phyloP scores from a whole-genome alignment of 2,797 vertebrate genomes.

The Numenius phaeopus region DNA sequence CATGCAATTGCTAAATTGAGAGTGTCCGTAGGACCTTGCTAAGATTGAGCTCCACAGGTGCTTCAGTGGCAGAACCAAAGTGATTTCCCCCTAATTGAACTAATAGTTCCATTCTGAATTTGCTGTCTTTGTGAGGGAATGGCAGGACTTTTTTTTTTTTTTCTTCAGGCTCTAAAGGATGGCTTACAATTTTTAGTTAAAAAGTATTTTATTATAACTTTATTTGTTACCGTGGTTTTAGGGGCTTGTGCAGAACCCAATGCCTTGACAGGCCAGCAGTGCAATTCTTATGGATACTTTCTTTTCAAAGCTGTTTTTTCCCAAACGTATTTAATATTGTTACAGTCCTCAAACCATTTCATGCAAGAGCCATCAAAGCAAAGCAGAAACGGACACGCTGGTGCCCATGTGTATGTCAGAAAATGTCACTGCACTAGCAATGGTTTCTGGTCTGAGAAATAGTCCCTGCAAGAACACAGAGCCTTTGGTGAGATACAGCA shows the following conservation, averaged over 20 bases:
- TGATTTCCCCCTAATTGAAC: background rate
- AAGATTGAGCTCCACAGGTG: background rate
- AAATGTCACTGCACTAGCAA: background rate
- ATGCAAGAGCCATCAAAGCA: background rate
- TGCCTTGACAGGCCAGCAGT: background rate
- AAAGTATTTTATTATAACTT: background rate
- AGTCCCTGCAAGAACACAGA: background rate
- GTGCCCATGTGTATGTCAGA: background rate
- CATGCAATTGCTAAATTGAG: background rate
- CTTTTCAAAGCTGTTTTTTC: background rate
- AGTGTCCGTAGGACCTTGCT: background rate
- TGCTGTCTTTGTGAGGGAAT: background rate
- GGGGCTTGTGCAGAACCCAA: background rate
- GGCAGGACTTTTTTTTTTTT: background rate
- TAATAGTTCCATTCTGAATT: background rate
- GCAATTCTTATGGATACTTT: background rate
- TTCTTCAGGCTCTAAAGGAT: background rate
- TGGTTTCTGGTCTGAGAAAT: background rate
- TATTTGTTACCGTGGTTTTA: background rate
- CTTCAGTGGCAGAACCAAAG: background rate
- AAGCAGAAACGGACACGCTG: background rate
- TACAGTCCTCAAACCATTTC: background rate
- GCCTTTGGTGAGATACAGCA: background rate
- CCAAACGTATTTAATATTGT: accelerated
- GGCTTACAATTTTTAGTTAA: background rate